Evolutionary conservation across 2,113 vertebrate genomes (phyloP).

Genomic region (Damaliscus lunatus): DNA sequence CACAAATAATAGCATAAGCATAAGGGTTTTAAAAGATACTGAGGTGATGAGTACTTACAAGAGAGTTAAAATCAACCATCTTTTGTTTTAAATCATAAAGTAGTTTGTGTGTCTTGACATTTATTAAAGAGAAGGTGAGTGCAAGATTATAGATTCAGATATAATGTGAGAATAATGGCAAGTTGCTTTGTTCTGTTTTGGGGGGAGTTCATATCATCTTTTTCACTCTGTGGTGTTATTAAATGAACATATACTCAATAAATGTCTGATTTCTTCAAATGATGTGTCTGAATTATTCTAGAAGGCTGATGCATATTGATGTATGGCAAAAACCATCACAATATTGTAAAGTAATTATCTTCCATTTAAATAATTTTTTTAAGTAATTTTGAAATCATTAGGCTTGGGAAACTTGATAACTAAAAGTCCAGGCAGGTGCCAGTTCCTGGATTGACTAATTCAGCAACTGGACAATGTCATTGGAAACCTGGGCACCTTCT

Average conservation of each 20-base stretch:
- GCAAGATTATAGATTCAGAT: constrained; percentile 17
- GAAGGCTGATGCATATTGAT: not conserved
- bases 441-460: not conserved
- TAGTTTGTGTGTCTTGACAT: constrained; percentile 35
- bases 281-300: constrained; percentile 36
- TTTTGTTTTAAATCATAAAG: no score
- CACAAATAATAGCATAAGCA: not conserved
- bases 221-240: constrained; percentile 44
- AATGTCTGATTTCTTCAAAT: constrained; percentile 36
- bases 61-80: not conserved
- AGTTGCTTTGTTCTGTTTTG: constrained; percentile 22
- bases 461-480: not conserved
- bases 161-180: constrained; percentile 18
- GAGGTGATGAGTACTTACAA: not conserved
- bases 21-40: not conserved
- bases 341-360: not conserved
- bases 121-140: not conserved
- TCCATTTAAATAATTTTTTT: not conserved
- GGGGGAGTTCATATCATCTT: constrained; percentile 1
- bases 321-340: not conserved
- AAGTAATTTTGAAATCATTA: not conserved
- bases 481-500: not conserved
- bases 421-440: not conserved
- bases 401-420: not conserved
- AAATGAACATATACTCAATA: constrained; percentile 63